Percentiles rank a stretch among this genome's conserved stretches.
These are phyloP conservation scores for Thecocarcelia acutangulata DNA, from an alignment of 2,888 invertebrate genomes.

Conservation along the genomic window DNA sequence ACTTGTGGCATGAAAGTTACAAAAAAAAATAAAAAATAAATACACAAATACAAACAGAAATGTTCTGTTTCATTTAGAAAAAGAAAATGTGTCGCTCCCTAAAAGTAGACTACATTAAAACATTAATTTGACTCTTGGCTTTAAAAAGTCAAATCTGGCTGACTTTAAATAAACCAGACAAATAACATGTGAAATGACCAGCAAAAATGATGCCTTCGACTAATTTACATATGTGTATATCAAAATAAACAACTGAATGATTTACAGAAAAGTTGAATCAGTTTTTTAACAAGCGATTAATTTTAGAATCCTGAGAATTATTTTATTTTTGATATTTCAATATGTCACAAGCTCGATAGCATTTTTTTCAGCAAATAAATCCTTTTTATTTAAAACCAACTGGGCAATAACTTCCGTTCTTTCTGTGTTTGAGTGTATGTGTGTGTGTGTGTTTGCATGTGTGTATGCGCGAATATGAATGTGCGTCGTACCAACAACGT, in stretches of 20 bases:
- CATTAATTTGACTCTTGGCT: constrained; percentile 38
- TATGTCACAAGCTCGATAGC: constrained; percentile 46
- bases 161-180: not conserved
- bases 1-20: constrained; percentile 75
- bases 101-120: constrained; percentile 25
- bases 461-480: no score
- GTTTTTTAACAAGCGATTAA: no score
- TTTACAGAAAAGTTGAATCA: no score
- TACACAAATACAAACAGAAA: constrained; percentile 37
- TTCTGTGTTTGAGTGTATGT: constrained; percentile 19
- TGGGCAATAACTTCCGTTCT: constrained; percentile 58
- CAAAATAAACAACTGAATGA: no score
- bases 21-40: constrained; percentile 51
- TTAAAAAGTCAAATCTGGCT: constrained; percentile 3
- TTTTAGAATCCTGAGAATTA: no score
- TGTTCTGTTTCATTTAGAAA: constrained; percentile 23
- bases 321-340: no score
- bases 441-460: no score
- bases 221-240: not conserved
- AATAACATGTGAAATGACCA: not conserved
- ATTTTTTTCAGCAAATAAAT: constrained; percentile 25
- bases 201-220: not conserved
- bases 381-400: constrained; percentile 51
- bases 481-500: constrained; percentile 27
- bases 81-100: constrained; percentile 43